phyloP scores from a whole-genome alignment of 2,888 invertebrate species.

The Drosophila aldrichi region DNA sequence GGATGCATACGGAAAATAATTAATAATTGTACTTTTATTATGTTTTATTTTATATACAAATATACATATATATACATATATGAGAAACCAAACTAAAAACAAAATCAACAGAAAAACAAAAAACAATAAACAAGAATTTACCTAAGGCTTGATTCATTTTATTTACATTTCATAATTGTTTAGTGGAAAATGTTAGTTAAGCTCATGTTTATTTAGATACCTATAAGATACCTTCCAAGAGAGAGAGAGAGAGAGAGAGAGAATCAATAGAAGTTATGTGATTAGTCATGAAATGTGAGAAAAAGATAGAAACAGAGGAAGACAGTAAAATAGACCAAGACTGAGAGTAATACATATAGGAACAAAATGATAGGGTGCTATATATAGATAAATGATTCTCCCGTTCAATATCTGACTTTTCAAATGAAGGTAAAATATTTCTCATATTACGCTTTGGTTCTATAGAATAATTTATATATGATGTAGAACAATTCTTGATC shows the following conservation, averaged over 20 bases:
- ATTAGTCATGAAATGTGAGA: too few relatives aligned
- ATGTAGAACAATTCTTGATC: too few relatives aligned
- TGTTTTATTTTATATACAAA: constrained; percentile 16
- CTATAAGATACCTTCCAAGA: background rate
- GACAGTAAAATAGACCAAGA: too few relatives aligned
- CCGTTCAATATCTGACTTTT: too few relatives aligned
- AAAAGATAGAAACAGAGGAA: too few relatives aligned
- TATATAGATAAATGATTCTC: too few relatives aligned
- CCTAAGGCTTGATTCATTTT: background rate
- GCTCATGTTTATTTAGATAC: background rate
- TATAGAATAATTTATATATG: too few relatives aligned
- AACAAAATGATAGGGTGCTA: too few relatives aligned
- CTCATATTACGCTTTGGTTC: too few relatives aligned
- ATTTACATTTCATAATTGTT: background rate
- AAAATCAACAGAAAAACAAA: background rate
- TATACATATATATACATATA: background rate
- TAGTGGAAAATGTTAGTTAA: background rate
- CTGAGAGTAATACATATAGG: too few relatives aligned
- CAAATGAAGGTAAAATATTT: too few relatives aligned
- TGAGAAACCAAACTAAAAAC: constrained; percentile 1
- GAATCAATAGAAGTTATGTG: background rate
- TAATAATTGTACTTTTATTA: constrained; percentile 12
- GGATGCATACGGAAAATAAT: constrained; percentile 12
- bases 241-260: background rate
- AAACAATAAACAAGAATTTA: constrained; percentile 1